Conservation (phyloP, 2,797 vertebrate species). For the Carapus acus region DNA sequence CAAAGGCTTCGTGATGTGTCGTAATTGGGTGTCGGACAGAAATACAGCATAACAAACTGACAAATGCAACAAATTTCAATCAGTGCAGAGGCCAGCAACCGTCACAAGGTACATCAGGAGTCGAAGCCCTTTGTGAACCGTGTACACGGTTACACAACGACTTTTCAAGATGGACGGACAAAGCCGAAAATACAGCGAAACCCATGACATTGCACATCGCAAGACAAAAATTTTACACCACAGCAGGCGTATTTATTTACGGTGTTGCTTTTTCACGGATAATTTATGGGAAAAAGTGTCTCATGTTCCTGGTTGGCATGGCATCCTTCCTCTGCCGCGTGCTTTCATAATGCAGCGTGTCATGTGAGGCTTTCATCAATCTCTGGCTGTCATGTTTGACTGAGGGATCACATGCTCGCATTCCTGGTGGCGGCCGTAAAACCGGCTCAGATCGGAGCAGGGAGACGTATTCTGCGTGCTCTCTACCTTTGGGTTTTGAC, state of each 20-base stretch:
- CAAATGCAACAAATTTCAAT: too few relatives aligned
- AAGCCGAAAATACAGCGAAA: slow-evolving; percentile 1
- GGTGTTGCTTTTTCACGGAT: slow-evolving; percentile 12
- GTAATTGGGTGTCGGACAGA: too few relatives aligned
- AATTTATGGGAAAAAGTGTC: slow-evolving; percentile 27
- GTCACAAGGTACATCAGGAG: too few relatives aligned
- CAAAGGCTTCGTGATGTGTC: too few relatives aligned
- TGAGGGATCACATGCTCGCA: slow-evolving; percentile 41
- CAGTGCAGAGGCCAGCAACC: too few relatives aligned
- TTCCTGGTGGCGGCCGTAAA: slow-evolving; percentile 28
- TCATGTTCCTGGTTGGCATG: slow-evolving; percentile 40
- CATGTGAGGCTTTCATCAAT: slow-evolving; percentile 66
- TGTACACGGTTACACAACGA: neutral
- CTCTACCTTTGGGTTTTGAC: slow-evolving; percentile 1
- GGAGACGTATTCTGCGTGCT: neutral
- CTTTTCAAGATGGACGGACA: neutral
- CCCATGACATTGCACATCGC: slow-evolving; percentile 1
- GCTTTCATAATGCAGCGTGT: slow-evolving; percentile 57
- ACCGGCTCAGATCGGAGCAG: slow-evolving; percentile 1
- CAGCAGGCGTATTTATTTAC: slow-evolving; percentile 17
- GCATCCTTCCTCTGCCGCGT: slow-evolving; percentile 27
- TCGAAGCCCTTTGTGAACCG: too few relatives aligned
- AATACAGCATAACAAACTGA: too few relatives aligned
- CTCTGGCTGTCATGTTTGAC: slow-evolving; percentile 46
- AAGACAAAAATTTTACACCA: slow-evolving; percentile 4